Evolutionary conservation across 2,797 vertebrate genomes (phyloP), one percentile per base, ranked within the genome.

Genomic region (Aldrovandia affinis): DNA sequence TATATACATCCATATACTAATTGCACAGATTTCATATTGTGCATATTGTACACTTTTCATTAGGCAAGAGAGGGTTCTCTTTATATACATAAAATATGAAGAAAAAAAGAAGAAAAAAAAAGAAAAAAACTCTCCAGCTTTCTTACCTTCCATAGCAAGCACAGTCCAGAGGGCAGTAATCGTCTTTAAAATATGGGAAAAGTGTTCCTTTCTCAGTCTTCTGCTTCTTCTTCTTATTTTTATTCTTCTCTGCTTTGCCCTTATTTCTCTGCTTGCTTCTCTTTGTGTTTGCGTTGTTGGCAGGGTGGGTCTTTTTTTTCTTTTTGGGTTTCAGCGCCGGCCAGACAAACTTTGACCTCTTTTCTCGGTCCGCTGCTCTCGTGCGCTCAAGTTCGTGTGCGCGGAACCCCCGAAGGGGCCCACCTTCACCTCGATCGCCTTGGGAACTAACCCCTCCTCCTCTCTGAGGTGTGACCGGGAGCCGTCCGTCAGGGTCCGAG

Each of bases 91-190:
- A 57, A 57, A 15, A 15, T 20, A 2, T 57, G 18, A 57, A 57
- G 65, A 63, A 61, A 63, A 39, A 30, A 73, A 54, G 25, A 15
- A n/a, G n/a, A n/a, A n/a, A n/a, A n/a, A 57, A 57, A 65, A 63
- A 61, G 42, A 39, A 30, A 73, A 54, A 12, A 15, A 54, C 61
- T 54, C 59, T 36, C 52, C 15, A 73, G 1, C 10, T 2, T 6
- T 63, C 81, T 90, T 89, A 94, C 87, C 90, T 92, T 80, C 90
- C 93, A 85, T 92, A 95, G 87, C 93, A 95, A 84, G 88, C 89
- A 88, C 92, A 93, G 33, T 92, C 91, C 47, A 87, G 87, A 79
- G 91, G 91, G 75, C 92, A 95, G 91, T 90, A 95, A 84, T 91
- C 77, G 63, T 94, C 91, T 90, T 88, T 84, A 83, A 93, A 96